Evolutionary conservation across 2,888 invertebrate genomes (phyloP), one percentile per base, ranked within the genome.

Genomic region (Drosophila siamana): DNA sequence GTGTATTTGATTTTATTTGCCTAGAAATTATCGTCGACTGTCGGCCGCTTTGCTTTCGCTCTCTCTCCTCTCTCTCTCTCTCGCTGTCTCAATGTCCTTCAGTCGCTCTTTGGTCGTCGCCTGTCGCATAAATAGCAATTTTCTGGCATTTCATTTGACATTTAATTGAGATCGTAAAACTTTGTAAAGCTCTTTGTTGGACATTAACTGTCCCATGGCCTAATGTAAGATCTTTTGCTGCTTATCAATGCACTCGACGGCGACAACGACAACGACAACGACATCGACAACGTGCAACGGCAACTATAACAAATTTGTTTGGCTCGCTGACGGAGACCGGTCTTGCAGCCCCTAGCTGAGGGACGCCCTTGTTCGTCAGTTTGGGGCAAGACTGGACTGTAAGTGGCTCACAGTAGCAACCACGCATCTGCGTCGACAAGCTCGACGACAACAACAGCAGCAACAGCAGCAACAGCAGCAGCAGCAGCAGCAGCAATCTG

Each of bases 151-250:
- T 86, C 88, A 88, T 87, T 86, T 86, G 86, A 86, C 86, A 88
- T 86, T 86, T 88, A 86, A 84, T 88, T 86, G 86, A 86, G 87
- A 86, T 88, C 87, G 85, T 88, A 88, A 86, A 88, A 86, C 81
- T 84, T 86, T 84, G 85, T 70, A 84, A 88, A 85, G 88, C 83
- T 87, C 82, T 81, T 79, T 64, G 55, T 67, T 69, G 68, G 88
- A 82, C 82, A 85, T 66, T 79, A 69, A 69, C 68, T 77, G 79
- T 62, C 65, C 54, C 71, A 33, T 59, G 67, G 86, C 80, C 80
- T 78, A 86, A 81, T 81, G 81, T 83, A 84, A 86, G 86, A 78
- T 83, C 63, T 81, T 66, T 80, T 61, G 68, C 79, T 76, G 80
- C 82, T 80, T 80, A 80, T 80, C 80, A 80, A 73, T 68, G 69